Evolutionary conservation across 2,888 invertebrate genomes (phyloP).

Genomic region (Ceriagrion tenellum): DNA sequence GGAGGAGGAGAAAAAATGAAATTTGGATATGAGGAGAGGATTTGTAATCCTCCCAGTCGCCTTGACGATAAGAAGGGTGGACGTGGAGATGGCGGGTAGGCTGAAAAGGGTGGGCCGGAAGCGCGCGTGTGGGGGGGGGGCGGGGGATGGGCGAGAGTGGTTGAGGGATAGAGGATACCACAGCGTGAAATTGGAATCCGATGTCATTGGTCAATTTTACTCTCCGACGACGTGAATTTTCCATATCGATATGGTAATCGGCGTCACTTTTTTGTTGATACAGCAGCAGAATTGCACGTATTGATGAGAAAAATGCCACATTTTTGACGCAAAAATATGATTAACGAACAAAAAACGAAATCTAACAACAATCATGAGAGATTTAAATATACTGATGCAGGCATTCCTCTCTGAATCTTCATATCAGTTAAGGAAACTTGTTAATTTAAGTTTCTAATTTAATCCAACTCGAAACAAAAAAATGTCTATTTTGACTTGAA

Average conservation of each 20-base stretch:
- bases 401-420: too few relatives aligned
- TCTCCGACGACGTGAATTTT: not conserved
- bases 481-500: too few relatives aligned
- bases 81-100: not conserved
- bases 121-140: not conserved
- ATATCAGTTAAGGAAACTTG: too few relatives aligned
- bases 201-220: slow-evolving; percentile 63
- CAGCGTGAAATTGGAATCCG: slow-evolving; percentile 59
- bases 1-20: slow-evolving; percentile 36
- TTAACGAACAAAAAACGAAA: too few relatives aligned
- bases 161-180: not conserved
- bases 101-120: not conserved
- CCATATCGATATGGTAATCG: not conserved
- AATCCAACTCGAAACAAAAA: too few relatives aligned
- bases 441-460: too few relatives aligned
- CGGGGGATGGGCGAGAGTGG: not conserved
- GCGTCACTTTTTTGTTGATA: not conserved
- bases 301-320: too few relatives aligned
- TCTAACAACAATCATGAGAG: too few relatives aligned
- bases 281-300: too few relatives aligned
- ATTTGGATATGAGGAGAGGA: slow-evolving; percentile 58
- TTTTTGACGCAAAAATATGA: too few relatives aligned
- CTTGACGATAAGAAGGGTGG: not conserved
- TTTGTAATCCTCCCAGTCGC: slow-evolving; percentile 57
- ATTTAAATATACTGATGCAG: too few relatives aligned